Percentiles rank a stretch among this genome's conserved stretches.
phyloP scores from a whole-genome alignment of 2,888 invertebrate species.

The Oconnorella tubifera region DNA sequence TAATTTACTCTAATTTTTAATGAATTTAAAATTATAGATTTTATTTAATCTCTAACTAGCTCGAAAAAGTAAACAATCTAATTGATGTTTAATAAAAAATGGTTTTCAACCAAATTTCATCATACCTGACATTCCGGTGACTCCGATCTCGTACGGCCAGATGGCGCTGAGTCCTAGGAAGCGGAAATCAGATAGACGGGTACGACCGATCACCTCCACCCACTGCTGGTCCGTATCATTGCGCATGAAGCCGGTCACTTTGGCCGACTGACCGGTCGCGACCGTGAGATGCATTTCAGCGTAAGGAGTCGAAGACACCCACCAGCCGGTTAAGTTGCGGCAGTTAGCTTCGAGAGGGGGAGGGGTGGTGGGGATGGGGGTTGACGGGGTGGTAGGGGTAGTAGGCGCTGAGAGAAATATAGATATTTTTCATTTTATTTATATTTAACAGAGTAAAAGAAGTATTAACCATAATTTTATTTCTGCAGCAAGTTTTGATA shows the following conservation, averaged over 20 bases:
- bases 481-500: too few relatives aligned
- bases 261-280: neutral
- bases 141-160: neutral
- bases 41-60: neutral
- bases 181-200: neutral
- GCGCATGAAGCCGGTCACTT: constrained; percentile 2
- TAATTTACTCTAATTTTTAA: too few relatives aligned
- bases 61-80: neutral
- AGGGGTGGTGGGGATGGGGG: neutral
- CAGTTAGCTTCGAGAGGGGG: neutral
- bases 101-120: too few relatives aligned
- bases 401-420: too few relatives aligned
- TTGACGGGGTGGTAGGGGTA: neutral
- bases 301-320: neutral
- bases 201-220: constrained; percentile 1
- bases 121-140: neutral
- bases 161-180: neutral
- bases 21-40: too few relatives aligned
- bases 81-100: too few relatives aligned
- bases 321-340: constrained; percentile 9
- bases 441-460: too few relatives aligned
- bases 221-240: neutral
- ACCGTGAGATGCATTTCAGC: neutral
- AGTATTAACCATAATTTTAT: too few relatives aligned
- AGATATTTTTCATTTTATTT: too few relatives aligned